Base-by-base conservation (phyloP, 2,888 invertebrate genomes). In the Eurytoma californica region DNA sequence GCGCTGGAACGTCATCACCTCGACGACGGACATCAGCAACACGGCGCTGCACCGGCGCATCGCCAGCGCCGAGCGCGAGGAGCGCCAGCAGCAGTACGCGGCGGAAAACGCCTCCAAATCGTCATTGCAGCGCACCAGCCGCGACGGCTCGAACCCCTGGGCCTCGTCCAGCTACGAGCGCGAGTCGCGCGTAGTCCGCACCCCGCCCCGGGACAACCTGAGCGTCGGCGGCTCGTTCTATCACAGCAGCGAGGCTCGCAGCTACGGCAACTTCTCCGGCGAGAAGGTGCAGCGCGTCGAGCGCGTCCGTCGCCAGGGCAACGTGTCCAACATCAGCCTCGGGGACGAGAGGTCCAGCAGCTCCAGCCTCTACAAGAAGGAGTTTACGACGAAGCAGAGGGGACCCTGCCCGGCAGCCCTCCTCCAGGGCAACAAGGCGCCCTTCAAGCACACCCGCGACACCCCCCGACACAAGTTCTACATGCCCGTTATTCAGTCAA, bases 391-490 rank as follows among this genome's bases (percentile, higher is more conserved):
- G 0, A 92, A 94, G 82, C 94, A 94, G 83, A 91, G 91, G 49
- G 95, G 95, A 72, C 94, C 95, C 0, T 97, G 97, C 89, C 96
- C 96, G 0, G 96, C 96, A 53, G 93, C 95, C 51, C 91, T 96
- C 82, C 92, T 96, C 74, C 95, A 96, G 86, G 92, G 94, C 57
- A 94, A 95, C 77, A 92, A 93, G 82, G 94, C 95, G 77, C 95
- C 95, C 20, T 97, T 94, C 90, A 95, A 95, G 90, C 96, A 96
- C 86, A 96, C 96, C 39, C 92, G 96, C 82, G 95, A 97, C 89
- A 95, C 96, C 14, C 95, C 94, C 84, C 94, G 95, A 87, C 96
- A 97, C 90, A 96, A 95, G 89, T 96, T 96, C 89, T 97, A 96
- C 88, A 92, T 95, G 88, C 92, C 95, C 2, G 93, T 94, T 88